A percentile compares a stretch with the other conserved stretches of the same genome.
Conservation (phyloP, 2,797 vertebrate species). For the Peromyscus aztecus region DNA sequence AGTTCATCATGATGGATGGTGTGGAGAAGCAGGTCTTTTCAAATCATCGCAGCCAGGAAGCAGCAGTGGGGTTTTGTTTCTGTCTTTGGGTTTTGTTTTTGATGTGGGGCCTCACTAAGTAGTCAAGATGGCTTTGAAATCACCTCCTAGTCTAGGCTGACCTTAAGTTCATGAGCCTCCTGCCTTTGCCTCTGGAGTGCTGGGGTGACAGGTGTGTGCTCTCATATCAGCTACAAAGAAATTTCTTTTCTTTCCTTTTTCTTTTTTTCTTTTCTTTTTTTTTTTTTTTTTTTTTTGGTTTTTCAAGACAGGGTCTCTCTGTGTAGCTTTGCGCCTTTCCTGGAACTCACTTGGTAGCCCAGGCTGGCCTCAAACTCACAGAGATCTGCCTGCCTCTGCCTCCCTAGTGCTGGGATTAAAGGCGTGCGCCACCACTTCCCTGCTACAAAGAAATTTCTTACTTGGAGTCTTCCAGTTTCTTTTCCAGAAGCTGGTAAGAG, state of each 20-base stretch:
- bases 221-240: background rate
- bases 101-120: background rate
- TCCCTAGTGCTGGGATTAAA: no score
- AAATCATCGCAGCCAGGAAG: background rate
- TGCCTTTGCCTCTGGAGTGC: background rate
- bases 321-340: no score
- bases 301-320: no score
- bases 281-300: no score
- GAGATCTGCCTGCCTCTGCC: no score
- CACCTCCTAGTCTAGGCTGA: background rate
- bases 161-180: background rate
- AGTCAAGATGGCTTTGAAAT: background rate
- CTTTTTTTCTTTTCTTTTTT: no score
- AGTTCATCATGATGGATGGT: background rate
- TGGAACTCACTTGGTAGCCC: no score
- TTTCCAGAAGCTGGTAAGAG: background rate
- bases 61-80: background rate
- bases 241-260: no score
- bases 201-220: background rate
- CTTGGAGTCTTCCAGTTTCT: background rate
- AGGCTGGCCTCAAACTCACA: no score
- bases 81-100: background rate
- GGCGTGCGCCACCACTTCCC: no score
- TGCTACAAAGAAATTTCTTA: background rate
- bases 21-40: background rate